These are phyloP conservation scores for Sinosuthora webbiana DNA, from an alignment of 2,113 vertebrate genomes.

Conservation along the genomic window DNA sequence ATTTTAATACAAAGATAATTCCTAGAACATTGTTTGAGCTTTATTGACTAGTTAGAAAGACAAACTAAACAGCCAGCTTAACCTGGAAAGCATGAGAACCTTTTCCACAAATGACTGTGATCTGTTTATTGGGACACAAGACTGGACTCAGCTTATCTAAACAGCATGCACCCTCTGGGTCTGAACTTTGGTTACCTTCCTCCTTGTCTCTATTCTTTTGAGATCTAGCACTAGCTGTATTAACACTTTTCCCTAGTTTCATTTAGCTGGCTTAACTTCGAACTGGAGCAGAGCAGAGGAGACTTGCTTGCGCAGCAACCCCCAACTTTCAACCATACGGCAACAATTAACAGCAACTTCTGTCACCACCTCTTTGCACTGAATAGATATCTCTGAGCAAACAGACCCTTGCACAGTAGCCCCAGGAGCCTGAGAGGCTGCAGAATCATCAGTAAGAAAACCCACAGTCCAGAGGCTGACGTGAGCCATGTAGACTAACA, in stretches of 20 bases:
- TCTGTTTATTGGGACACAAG: not conserved
- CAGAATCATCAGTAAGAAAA: not conserved
- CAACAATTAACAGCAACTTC: not conserved
- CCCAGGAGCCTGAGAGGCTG: not conserved
- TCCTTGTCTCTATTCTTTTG: not conserved
- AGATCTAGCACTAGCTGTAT: not conserved
- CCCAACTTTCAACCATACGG: not conserved
- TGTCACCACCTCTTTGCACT: not conserved
- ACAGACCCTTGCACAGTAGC: not conserved
- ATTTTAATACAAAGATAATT: not conserved
- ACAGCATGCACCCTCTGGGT: not conserved
- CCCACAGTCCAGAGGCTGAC: not conserved
- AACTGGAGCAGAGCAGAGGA: not conserved
- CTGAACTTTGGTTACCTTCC: not conserved
- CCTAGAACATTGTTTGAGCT: not conserved
- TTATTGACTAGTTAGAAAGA: slow-evolving; percentile 3
- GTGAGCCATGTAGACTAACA: not conserved
- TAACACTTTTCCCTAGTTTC: not conserved
- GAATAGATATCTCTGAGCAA: not conserved
- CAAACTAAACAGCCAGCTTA: slow-evolving; percentile 9
- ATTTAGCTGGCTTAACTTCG: not conserved
- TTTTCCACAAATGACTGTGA: not conserved
- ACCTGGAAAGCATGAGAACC: slow-evolving; percentile 18
- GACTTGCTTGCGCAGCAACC: not conserved
- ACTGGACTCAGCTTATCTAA: not conserved